Evolutionary conservation across 2,113 vertebrate species (phyloP), one percentile per base, ranked within the genome.

Genomic region (Felis chaus): DNA sequence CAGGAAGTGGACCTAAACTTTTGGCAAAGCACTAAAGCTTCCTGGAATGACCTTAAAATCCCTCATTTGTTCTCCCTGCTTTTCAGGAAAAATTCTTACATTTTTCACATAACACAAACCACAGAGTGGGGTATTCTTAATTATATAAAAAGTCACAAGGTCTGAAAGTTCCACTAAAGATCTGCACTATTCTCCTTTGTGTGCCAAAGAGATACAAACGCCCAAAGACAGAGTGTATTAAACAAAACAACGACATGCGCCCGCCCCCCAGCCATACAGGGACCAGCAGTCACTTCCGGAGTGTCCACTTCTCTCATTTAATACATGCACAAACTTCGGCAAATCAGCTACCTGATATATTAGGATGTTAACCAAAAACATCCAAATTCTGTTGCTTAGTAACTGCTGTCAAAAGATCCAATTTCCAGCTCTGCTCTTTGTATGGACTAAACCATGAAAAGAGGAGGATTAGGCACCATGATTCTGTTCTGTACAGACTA

Each of bases 381-480:
- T 94, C 98, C 97, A 97, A 97, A 97, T 98, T 98, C 97, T 98
- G 98, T 98, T 98, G 98, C 98, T 98, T 98, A 98, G 98, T 98
- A 98, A 98, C 98, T 96, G 97, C 97, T 98, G 98, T 98, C 97
- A 97, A 97, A 97, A 98, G 98, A 97, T 96, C 95, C 97, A 95
- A 85, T 97, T 97, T 98, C 97, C 91, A 98, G 97, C 97, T 95
- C 96, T 92, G 94, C 84, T 97, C 97, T 98, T 97, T 98, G 97
- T 98, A 94, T 50, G 89, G 92, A 94, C 97, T 96, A 91, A 98
- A 95, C 94, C 98, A 95, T 96, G 96, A 97, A 96, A 96, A 92
- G 97, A 96, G 97, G 97, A 94, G 98, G 97, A 98, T 98, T 98
- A 98, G 97, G 89, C 96, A 82, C 84, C 92, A 92, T 33, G 87